Percentiles rank a stretch among this genome's conserved stretches.
Evolutionary conservation across 1,140 invertebrate genomes (phyloP).

Genomic region (Drosophila sulfurigaster): DNA sequence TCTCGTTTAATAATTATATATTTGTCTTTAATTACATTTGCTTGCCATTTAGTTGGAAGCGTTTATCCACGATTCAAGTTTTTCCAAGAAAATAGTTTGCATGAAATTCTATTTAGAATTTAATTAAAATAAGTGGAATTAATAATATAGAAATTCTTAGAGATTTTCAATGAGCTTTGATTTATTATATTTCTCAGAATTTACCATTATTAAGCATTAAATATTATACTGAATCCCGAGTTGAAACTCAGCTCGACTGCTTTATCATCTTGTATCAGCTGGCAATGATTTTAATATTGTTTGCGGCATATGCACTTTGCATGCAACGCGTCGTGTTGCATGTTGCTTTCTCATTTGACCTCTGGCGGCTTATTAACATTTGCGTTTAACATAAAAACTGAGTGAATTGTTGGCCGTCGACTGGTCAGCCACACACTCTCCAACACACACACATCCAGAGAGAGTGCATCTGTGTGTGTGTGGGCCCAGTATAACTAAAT

Average conservation of each 20-base stretch:
- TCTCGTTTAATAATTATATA: conserved; percentile 1
- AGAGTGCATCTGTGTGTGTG: conserved; percentile 15
- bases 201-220: no score
- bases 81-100: no score
- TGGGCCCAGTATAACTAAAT: conserved; percentile 71
- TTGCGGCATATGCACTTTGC: conserved; percentile 6
- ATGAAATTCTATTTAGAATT: no score
- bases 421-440: conserved; percentile 62
- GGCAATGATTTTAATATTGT: not conserved
- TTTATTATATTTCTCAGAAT: no score
- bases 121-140: no score
- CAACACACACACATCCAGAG: not conserved
- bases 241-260: no score
- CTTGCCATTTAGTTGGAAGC: no score
- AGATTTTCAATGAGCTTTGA: no score
- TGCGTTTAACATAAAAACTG: conserved; percentile 51
- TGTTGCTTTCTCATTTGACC: conserved; percentile 13
- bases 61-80: no score
- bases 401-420: conserved; percentile 51
- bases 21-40: no score
- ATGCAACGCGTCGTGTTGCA: not conserved
- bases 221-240: no score
- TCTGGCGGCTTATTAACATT: conserved; percentile 62
- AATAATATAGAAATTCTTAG: no score
- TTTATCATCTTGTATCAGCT: not conserved